Conservation (phyloP, 2,888 invertebrate genomes). For the Romanomermis culicivorax region DNA sequence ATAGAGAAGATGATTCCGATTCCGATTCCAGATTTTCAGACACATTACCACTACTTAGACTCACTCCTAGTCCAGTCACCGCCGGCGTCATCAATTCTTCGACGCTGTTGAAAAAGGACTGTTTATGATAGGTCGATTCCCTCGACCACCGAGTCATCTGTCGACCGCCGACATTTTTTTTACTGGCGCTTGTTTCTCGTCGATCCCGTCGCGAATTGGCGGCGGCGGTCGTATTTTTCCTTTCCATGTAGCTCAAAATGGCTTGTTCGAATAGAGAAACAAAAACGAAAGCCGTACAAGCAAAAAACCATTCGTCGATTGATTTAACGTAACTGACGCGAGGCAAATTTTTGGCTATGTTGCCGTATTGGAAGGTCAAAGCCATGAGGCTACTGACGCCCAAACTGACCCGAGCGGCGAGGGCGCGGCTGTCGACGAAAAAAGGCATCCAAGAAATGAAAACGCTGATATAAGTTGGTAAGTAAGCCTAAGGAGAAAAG, state of each 20-base stretch:
- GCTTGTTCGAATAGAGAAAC: slow-evolving; percentile 1
- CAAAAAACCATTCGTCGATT: slow-evolving; percentile 4
- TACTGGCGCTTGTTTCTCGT: no score
- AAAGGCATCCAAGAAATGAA: slow-evolving; percentile 26
- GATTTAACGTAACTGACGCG: slow-evolving; percentile 3
- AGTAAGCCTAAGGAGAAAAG: no score
- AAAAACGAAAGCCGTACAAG: slow-evolving; percentile 4
- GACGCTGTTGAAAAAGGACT: no score
- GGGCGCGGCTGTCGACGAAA: slow-evolving; percentile 22
- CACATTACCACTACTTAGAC: no score
- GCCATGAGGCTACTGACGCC: slow-evolving; percentile 27
- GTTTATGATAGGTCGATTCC: no score
- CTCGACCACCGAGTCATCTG: no score
- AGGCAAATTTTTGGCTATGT: slow-evolving; percentile 2
- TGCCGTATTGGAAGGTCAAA: slow-evolving; percentile 19
- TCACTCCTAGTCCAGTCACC: no score
- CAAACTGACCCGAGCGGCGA: slow-evolving; percentile 26
- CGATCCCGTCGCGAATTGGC: no score
- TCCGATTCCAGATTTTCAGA: no score
- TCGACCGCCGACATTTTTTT: no score
- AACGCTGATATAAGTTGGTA: slow-evolving; percentile 7
- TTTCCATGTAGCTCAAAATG: background rate
- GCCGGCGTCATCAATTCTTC: no score
- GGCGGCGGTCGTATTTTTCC: background rate
- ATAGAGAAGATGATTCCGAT: no score